phyloP scores from a whole-genome alignment of 2,113 vertebrate species.

The Anhinga rufa region DNA sequence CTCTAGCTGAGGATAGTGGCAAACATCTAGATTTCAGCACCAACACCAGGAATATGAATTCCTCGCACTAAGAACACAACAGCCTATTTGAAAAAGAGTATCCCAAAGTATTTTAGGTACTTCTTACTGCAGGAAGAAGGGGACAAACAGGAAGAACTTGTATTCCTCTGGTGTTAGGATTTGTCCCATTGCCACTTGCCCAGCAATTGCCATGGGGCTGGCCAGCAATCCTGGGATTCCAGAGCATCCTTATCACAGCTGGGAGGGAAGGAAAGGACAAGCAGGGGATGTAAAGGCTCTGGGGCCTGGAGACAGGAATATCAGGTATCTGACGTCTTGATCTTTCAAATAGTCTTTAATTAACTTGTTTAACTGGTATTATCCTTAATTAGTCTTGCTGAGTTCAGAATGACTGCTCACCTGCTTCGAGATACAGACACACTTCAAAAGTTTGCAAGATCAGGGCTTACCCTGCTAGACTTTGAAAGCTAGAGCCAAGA shows the following conservation, averaged over 20 bases:
- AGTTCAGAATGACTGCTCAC: background rate
- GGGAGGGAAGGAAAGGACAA: background rate
- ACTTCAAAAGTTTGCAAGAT: background rate
- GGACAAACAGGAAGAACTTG: constrained; percentile 17
- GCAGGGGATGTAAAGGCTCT: background rate
- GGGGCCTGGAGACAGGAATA: background rate
- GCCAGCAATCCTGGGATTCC: background rate
- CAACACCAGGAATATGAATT: background rate
- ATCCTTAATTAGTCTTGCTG: background rate
- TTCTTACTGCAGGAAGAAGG: background rate
- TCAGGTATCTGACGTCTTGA: background rate
- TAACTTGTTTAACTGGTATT: constrained; percentile 16
- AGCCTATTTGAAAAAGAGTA: background rate
- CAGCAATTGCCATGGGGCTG: background rate
- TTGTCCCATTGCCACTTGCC: background rate
- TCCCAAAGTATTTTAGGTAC: background rate
- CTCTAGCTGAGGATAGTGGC: background rate
- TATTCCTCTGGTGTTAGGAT: constrained; percentile 4
- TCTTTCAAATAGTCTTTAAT: constrained; percentile 23
- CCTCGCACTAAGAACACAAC: background rate
- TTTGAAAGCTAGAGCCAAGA: background rate
- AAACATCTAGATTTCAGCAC: background rate
- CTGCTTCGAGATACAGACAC: background rate
- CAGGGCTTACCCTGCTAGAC: background rate
- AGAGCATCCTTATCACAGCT: background rate